Percentiles rank a stretch among this genome's conserved stretches.
phyloP scores from a whole-genome alignment of 2,888 invertebrate genomes.

The Leptopterna dolabrata region DNA sequence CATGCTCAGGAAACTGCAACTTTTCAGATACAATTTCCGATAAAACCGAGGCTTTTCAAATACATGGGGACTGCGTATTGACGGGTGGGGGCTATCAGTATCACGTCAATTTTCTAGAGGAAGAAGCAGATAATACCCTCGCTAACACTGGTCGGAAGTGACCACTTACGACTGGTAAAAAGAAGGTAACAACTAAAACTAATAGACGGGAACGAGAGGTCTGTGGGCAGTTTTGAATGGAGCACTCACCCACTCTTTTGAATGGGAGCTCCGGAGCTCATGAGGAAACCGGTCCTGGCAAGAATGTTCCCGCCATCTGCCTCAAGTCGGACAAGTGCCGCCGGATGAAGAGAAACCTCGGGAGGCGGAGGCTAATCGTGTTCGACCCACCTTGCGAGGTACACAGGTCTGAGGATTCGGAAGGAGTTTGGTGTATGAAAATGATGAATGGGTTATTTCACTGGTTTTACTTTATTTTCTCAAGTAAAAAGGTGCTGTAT shows the following conservation, averaged over 20 bases:
- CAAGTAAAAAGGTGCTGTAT: no score
- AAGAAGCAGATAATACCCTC: not conserved
- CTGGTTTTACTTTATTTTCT: no score
- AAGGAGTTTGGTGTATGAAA: no score
- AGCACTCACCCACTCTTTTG: not conserved
- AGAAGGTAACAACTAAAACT: not conserved
- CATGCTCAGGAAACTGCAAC: no score
- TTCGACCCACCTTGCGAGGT: not conserved
- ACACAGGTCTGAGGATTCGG: no score
- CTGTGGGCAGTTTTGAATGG: not conserved
- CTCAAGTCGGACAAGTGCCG: not conserved
- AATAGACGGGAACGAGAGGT: not conserved
- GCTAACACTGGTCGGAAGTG: not conserved
- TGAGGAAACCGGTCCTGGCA: not conserved
- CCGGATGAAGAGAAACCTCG: not conserved
- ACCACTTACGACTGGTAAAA: not conserved
- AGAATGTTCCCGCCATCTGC: constrained; percentile 3
- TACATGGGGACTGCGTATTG: not conserved
- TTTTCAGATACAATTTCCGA: no score
- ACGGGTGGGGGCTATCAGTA: not conserved
- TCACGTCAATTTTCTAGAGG: not conserved
- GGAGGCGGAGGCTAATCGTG: not conserved
- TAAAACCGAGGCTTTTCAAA: no score
- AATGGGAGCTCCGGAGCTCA: not conserved
- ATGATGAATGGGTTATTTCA: no score